Base-by-base conservation (phyloP, 30 jellyfish, hydroid and myxozoan genomes). In the Chrysaora quinquecirrha region DNA sequence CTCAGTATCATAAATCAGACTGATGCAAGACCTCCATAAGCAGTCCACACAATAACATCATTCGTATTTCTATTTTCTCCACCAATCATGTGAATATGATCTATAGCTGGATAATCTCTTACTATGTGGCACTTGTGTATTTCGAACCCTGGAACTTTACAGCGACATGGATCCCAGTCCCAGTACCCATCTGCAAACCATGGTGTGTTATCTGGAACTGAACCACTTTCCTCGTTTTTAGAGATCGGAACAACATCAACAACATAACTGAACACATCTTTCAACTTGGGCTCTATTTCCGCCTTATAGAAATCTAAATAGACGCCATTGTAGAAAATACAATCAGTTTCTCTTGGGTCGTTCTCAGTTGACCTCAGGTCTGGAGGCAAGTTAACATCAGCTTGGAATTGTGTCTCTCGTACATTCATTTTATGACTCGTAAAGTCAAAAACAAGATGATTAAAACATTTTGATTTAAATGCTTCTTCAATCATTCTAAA, bases 21-120 rank as follows among this genome's bases (percentile, higher is more conserved):
- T n/a, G n/a, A n/a, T n/a, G 64, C 90, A 28, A 85, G 48, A n/a
- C 96, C 96, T 9, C 96, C 96, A 68, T 85, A 85, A 47, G 56
- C 16, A 22, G 89, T 49, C 96, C 89, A 85, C 14, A 77, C 49
- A 27, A 75, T 0, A 31, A 85, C 76, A 18, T 80, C 76, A 38
- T 43, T 75, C 38, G 84, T 61, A 11, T 22, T 90, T 3, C 1
- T 30, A n/a, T 48, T 56, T 9, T 38, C 78, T 16, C 78, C 89
- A 0, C 79, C 79, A 23, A 48, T 69, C 30, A 85, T 46, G 38
- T 85, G 96, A 31, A 85, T 70, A 27, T 85, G 96, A 70, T 87
- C 64, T 49, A 87, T 34, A 14, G 43, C 21, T 43, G 96, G 96
- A 58, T 87, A 87, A 69, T 68, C 82, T 19, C 43, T 76, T 43